Evolutionary conservation across 2,113 vertebrate genomes (phyloP).

Genomic region (Zonotrichia leucophrys): DNA sequence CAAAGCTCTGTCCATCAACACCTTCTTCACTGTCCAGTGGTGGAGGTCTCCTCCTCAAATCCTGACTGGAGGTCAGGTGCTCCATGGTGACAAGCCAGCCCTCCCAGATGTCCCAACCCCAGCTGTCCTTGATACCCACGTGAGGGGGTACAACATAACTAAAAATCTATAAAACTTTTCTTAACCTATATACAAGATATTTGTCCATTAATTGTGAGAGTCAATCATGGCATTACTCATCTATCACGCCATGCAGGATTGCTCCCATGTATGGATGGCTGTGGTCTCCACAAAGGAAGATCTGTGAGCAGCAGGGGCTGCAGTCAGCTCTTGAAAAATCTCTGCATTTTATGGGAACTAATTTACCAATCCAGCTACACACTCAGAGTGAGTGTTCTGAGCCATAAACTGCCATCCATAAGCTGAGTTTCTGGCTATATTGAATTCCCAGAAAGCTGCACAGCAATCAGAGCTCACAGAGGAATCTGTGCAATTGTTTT

Average conservation of each 20-base stretch:
- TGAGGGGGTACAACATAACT: no score
- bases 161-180: no score
- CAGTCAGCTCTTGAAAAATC: not conserved
- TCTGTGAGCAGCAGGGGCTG: not conserved
- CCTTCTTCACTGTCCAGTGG: no score
- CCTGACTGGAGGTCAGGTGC: no score
- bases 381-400: accelerated
- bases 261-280: not conserved
- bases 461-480: not conserved
- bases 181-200: no score
- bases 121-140: no score
- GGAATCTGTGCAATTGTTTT: not conserved
- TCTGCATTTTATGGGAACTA: not conserved
- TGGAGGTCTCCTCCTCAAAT: no score
- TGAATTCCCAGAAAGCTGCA: not conserved
- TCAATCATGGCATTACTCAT: no score
- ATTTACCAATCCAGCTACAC: not conserved
- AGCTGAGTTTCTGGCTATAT: not conserved
- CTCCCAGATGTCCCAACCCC: no score
- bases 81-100: no score
- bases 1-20: no score
- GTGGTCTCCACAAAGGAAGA: not conserved
- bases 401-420: not conserved
- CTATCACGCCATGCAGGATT: not conserved
- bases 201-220: no score